These are phyloP conservation scores for Chrysodeixis includens DNA, from an alignment of 2,888 invertebrate genomes.

Conservation along the genomic window DNA sequence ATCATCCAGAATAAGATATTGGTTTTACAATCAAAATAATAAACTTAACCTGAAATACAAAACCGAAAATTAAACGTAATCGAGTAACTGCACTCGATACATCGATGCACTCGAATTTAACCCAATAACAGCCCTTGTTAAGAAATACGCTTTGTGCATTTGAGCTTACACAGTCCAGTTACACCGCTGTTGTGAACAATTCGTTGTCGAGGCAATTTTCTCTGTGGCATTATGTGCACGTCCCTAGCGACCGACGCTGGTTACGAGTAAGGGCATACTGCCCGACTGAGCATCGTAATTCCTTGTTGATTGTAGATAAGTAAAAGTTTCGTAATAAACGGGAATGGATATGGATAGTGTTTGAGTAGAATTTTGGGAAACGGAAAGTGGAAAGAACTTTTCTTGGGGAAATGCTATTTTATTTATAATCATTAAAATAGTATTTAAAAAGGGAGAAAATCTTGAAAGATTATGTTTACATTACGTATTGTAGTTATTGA, in stretches of 20 bases:
- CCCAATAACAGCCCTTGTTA: slow-evolving; percentile 8
- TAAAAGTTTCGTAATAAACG: not conserved
- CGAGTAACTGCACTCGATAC: not conserved
- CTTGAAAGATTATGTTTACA: no score
- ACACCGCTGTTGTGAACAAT: slow-evolving; percentile 44
- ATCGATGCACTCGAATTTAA: not conserved
- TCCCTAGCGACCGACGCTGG: slow-evolving; percentile 31
- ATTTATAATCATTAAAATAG: no score
- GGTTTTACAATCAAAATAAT: no score
- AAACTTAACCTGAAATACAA: no score
- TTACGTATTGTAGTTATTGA: no score
- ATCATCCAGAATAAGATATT: no score
- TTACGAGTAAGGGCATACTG: slow-evolving; percentile 21
- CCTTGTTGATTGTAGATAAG: not conserved
- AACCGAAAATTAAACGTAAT: not conserved
- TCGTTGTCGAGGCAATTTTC: slow-evolving; percentile 58
- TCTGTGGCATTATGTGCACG: slow-evolving; percentile 54
- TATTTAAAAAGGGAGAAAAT: no score
- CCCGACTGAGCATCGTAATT: slow-evolving; percentile 16
- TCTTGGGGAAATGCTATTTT: no score
- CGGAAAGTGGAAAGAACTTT: no score
- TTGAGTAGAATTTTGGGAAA: no score
- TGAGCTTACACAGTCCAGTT: slow-evolving; percentile 40
- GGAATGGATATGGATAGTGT: no score
- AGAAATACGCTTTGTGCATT: slow-evolving; percentile 43